Evolutionary conservation across 1,140 invertebrate genomes (phyloP).

Genomic region (Cyclargus thomasi): DNA sequence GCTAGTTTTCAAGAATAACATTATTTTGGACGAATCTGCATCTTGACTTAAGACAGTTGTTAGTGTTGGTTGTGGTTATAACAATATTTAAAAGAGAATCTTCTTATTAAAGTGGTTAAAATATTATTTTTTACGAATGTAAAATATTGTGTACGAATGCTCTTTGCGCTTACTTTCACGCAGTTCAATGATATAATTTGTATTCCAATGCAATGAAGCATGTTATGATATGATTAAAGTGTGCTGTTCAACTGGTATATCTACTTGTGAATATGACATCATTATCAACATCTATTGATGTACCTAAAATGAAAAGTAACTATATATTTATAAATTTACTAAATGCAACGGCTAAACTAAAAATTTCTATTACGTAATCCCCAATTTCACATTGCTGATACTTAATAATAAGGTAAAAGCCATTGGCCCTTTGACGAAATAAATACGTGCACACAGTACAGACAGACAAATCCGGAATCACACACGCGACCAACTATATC

Average conservation of each 20-base stretch:
- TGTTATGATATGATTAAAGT: not conserved
- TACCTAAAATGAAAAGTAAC: not conserved
- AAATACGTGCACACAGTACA: not conserved
- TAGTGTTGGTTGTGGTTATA: too few species aligned
- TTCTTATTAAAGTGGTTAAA: too few species aligned
- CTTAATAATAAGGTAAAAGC: not conserved
- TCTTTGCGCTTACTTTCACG: not conserved
- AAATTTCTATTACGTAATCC: not conserved
- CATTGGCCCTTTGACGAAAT: conserved; percentile 9
- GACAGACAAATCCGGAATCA: not conserved
- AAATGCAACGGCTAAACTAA: too few species aligned
- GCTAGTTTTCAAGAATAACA: too few species aligned
- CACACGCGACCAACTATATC: not conserved
- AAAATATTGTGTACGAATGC: too few species aligned
- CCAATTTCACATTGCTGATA: not conserved
- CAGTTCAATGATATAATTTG: not conserved
- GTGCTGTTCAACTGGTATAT: not conserved
- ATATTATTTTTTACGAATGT: too few species aligned
- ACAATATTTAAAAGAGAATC: too few species aligned
- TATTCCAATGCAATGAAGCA: not conserved
- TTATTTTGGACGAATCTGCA: too few species aligned
- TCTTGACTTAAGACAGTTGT: too few species aligned
- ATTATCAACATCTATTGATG: too few species aligned
- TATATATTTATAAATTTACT: not conserved
- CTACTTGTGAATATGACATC: not conserved